phyloP scores from a whole-genome alignment of 35 echinoderm and acorn worm species.

The Chiridota heheva region DNA sequence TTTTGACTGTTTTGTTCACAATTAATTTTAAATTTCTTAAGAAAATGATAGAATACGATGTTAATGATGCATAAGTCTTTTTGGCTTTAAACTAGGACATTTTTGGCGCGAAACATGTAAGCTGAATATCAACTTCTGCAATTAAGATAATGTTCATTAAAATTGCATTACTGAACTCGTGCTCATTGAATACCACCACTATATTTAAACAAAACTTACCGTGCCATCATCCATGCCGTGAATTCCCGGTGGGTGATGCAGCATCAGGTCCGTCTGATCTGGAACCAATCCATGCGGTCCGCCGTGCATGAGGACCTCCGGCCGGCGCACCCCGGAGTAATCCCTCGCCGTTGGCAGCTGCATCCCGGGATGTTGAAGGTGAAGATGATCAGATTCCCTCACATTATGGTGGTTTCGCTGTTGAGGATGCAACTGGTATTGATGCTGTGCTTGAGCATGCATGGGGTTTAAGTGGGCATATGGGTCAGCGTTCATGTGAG shows the following conservation, averaged over 20 bases:
- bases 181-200: no score
- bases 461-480: conserved; percentile 93
- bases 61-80: no score
- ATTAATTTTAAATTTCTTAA: no score
- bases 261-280: conserved; percentile 88
- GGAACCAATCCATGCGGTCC: conserved; percentile 86
- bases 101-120: no score
- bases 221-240: conserved; percentile 86
- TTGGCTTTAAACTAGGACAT: no score
- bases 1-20: no score
- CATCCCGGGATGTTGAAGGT: conserved; percentile 95
- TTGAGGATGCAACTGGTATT: conserved; percentile 88
- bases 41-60: no score
- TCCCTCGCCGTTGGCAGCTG: conserved; percentile 83
- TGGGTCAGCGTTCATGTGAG: conserved; percentile 91
- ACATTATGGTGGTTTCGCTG: conserved; percentile 83
- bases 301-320: conserved; percentile 90
- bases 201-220: conserved; percentile 72
- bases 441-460: conserved; percentile 89
- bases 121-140: no score
- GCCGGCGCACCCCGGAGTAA: conserved; percentile 84
- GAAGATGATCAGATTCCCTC: conserved; percentile 78
- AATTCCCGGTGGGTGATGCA: conserved; percentile 72
- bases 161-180: no score
- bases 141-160: no score